Evolutionary conservation across 2,797 vertebrate genomes (phyloP), one percentile per base, ranked within the genome.

Genomic region (Taeniopygia guttata): DNA sequence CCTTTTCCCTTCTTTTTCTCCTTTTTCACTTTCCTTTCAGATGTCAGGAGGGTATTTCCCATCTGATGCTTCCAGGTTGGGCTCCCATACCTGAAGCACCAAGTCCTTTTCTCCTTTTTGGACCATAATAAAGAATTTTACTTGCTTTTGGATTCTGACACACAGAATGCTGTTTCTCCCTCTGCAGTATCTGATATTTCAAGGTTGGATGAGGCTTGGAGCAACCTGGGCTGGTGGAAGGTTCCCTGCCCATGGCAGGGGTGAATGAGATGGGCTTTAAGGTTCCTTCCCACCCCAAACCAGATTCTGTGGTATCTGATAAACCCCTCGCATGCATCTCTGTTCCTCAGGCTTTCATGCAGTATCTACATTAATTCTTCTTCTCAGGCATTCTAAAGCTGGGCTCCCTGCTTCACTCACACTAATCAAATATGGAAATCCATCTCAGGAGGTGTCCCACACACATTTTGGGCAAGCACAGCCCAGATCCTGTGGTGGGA

Each of bases 1-100:
- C 22, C 25, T 17, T 38, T 18, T 0, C 0, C 16, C 21, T 27
- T 5, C 4, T 40, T 48, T 48, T 43, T 3, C 54, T 30, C 20
- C 9, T 15, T 72, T 52, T 58, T 10, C 23, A 2, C 9, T 69
- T 80, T 64, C 42, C 11, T 80, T 49, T 62, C 49, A 18, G n/a
- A 26, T n/a, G 3, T 6, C 22, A 9, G 2, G 7, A 43, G 9
- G 12, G 0, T 8, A 38, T 23, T 93, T 59, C 14, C 38, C 15
- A 2, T 17, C n/a, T 26, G 14, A 6, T 9, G 17, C 16, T 69
- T 54, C 49, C 25, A 19, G 62, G n/a, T 27, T 26, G 8, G 7
- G 30, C 14, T 74, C 68, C 40, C 13, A 11, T 11, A 34, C 11
- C 62, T 27, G 17, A 52, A 78, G 52, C n/a, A 25, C 7, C 4